These are phyloP conservation scores for Periphyllus acericola DNA, from an alignment of 2,888 invertebrate species.

Conservation along the genomic window DNA sequence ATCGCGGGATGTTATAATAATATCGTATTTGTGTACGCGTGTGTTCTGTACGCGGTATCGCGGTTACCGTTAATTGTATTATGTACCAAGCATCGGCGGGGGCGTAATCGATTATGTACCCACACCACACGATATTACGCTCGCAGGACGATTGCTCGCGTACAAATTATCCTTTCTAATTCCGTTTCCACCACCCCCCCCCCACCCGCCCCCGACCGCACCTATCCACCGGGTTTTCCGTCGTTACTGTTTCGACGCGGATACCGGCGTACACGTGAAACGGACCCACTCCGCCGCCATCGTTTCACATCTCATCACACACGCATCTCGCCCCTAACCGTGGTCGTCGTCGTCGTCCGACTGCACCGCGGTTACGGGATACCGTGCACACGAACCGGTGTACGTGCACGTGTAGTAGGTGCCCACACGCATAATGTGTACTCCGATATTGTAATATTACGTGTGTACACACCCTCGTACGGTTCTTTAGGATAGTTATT, in stretches of 20 bases:
- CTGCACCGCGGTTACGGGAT: no score
- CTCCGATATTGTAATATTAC: neutral
- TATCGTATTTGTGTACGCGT: no score
- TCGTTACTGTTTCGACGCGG: neutral
- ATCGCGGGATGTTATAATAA: neutral
- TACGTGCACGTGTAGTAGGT: neutral
- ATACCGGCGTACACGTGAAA: no score
- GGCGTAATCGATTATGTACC: conserved; percentile 31
- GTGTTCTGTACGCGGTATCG: no score
- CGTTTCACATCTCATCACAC: conserved; percentile 3
- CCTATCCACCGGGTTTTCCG: no score
- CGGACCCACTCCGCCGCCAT: neutral
- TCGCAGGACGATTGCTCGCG: neutral
- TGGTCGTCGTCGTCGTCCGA: neutral
- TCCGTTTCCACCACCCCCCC: neutral
- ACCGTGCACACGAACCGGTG: no score
- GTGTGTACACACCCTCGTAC: neutral
- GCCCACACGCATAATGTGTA: no score
- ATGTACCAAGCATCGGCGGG: neutral
- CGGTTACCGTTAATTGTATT: conserved; percentile 6
- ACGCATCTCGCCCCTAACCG: conserved; percentile 2
- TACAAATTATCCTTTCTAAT: conserved; percentile 12
- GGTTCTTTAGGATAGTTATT: neutral
- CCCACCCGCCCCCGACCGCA: no score
- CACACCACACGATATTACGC: no score